Evolutionary conservation across 2,113 vertebrate genomes (phyloP).

Genomic region (Etheostoma spectabile): DNA sequence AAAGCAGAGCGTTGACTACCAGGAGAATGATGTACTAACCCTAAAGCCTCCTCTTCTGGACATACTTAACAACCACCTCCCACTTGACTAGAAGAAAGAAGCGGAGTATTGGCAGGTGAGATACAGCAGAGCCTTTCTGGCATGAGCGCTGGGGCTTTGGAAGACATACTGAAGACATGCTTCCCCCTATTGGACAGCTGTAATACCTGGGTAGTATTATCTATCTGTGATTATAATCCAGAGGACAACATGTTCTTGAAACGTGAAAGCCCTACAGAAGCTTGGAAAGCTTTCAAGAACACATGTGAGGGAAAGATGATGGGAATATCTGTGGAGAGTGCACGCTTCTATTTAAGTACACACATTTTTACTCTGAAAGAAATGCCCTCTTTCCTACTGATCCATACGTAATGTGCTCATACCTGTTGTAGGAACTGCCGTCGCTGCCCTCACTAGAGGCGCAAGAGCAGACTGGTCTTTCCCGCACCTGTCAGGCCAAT

Average conservation of each 20-base stretch:
- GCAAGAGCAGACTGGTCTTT: conserved; percentile 94
- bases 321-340: not conserved
- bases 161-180: conserved; percentile 36
- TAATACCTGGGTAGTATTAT: conserved; percentile 30
- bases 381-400: not conserved
- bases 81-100: conserved; percentile 44
- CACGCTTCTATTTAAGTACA: not conserved
- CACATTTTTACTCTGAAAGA: not conserved
- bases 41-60: conserved; percentile 63
- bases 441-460: conserved; percentile 92
- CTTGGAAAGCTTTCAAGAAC: conserved; percentile 27
- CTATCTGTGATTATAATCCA: conserved; percentile 26
- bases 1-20: conserved; percentile 53
- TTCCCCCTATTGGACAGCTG: conserved; percentile 36
- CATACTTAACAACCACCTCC: conserved; percentile 57
- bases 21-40: conserved; percentile 56
- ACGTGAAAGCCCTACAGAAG: conserved; percentile 11
- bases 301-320: not conserved
- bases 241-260: conserved; percentile 50
- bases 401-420: conserved; percentile 33
- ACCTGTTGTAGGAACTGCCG: conserved; percentile 95
- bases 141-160: conserved; percentile 21
- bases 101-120: conserved; percentile 34
- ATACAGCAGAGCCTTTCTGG: conserved; percentile 39
- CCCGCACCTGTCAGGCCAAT: conserved; percentile 96